Evolutionary conservation across 2,888 invertebrate genomes (phyloP).

Genomic region (Sminthurides aquaticus): DNA sequence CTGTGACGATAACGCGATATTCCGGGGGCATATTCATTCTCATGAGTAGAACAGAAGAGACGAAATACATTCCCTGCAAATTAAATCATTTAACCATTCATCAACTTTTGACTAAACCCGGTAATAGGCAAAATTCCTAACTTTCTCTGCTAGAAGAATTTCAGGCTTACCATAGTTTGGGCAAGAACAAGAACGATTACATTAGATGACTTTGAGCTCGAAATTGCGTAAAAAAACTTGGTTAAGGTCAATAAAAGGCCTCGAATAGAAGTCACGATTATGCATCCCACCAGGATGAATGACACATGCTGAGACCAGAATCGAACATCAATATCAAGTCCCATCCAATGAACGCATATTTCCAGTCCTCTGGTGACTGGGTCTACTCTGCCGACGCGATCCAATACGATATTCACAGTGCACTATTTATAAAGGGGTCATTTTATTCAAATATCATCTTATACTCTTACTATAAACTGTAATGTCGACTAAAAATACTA

Average conservation of each 20-base stretch:
- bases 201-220: slow-evolving; percentile 96
- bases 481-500: slow-evolving; percentile 22
- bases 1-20: slow-evolving; percentile 83
- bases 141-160: slow-evolving; percentile 6
- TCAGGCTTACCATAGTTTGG: slow-evolving; percentile 76
- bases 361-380: slow-evolving; percentile 94
- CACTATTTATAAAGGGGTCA: slow-evolving; percentile 66
- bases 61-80: slow-evolving; percentile 92
- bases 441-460: too few relatives aligned
- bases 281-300: slow-evolving; percentile 92
- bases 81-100: too few relatives aligned
- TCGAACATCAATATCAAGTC: slow-evolving; percentile 88
- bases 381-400: slow-evolving; percentile 96
- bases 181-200: slow-evolving; percentile 93
- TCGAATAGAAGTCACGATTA: slow-evolving; percentile 93
- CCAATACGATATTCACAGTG: slow-evolving; percentile 97
- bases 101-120: background rate
- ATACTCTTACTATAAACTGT: too few relatives aligned
- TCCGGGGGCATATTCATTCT: slow-evolving; percentile 99
- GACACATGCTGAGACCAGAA: slow-evolving; percentile 99
- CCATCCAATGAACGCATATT: slow-evolving; percentile 93
- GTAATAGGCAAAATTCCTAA: slow-evolving; percentile 1
- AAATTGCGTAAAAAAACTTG: slow-evolving; percentile 99
- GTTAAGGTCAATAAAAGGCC: slow-evolving; percentile 92
- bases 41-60: slow-evolving; percentile 92